Evolutionary conservation across 2,113 vertebrate species (phyloP).

Genomic region (Tympanuchus pallidicinctus): DNA sequence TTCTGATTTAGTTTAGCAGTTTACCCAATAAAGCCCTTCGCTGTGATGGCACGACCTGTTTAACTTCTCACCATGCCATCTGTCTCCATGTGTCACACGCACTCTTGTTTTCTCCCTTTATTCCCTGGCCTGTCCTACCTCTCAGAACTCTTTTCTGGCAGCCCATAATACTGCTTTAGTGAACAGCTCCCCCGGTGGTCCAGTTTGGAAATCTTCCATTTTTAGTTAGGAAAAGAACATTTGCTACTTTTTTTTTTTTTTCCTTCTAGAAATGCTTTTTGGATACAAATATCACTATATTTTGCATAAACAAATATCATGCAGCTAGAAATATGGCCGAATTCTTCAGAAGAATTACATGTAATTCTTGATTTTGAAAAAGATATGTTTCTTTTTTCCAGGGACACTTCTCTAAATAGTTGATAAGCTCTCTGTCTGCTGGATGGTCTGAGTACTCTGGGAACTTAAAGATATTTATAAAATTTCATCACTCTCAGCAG

Average conservation of each 20-base stretch:
- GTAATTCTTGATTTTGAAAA: neutral
- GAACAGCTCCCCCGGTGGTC: constrained; percentile 51
- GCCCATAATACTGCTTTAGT: neutral
- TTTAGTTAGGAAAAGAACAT: neutral
- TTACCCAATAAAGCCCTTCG: neutral
- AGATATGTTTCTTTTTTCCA: neutral
- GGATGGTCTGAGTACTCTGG: neutral
- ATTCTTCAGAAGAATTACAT: neutral
- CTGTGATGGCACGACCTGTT: neutral
- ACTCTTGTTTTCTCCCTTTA: neutral
- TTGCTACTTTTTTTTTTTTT: neutral
- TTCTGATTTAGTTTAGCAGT: neutral
- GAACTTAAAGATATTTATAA: neutral
- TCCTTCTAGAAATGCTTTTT: neutral
- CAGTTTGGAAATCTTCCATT: constrained; percentile 48
- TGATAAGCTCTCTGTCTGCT: constrained; percentile 22
- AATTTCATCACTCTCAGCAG: neutral
- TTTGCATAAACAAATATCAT: constrained; percentile 37
- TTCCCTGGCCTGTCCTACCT: neutral
- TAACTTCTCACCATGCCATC: neutral
- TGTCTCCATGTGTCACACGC: neutral
- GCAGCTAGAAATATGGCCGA: neutral
- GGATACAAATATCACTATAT: constrained; percentile 1
- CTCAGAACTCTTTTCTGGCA: neutral
- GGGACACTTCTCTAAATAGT: neutral